phyloP scores from a whole-genome alignment of 2,888 invertebrate genomes.

The Gymnoscelis rufifasciata region DNA sequence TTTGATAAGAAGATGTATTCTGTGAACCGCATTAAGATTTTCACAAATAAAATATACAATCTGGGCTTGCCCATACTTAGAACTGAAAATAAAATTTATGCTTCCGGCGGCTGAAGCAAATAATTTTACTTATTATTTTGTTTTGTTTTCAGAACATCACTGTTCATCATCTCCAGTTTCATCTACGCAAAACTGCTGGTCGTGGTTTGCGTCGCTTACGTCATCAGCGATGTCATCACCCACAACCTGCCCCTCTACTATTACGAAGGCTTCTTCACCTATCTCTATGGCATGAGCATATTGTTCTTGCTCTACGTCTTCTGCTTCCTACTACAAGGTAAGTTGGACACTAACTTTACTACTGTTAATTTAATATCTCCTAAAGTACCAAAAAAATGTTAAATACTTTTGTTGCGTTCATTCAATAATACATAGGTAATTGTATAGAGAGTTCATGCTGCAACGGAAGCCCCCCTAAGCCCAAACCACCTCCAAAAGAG shows the following conservation, averaged over 20 bases:
- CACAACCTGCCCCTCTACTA: conserved; percentile 94
- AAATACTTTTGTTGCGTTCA: no score
- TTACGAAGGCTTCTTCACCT: conserved; percentile 97
- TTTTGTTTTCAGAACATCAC: conserved; percentile 88
- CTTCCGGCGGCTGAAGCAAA: no score
- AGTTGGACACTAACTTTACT: conserved; percentile 30
- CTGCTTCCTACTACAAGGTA: conserved; percentile 93
- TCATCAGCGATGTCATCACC: conserved; percentile 96
- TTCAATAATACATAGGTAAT: no score
- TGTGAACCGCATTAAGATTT: no score
- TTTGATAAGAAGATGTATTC: no score
- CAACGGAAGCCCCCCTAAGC: conserved; percentile 84
- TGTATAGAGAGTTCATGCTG: conserved; percentile 88
- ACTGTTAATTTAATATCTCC: neutral
- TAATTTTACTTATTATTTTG: neutral
- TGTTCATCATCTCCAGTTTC: conserved; percentile 97
- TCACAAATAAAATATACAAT: no score
- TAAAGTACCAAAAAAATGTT: no score
- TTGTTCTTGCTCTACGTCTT: conserved; percentile 95
- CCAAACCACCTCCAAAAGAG: conserved; percentile 82
- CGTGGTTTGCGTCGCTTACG: conserved; percentile 95
- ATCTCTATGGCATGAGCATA: conserved; percentile 95
- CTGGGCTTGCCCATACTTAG: no score
- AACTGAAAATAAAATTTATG: no score
- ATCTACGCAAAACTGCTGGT: conserved; percentile 96